Evolutionary conservation across 2,113 vertebrate genomes (phyloP), one percentile per base, ranked within the genome.

Genomic region (Poeciliopsis turrubarensis): DNA sequence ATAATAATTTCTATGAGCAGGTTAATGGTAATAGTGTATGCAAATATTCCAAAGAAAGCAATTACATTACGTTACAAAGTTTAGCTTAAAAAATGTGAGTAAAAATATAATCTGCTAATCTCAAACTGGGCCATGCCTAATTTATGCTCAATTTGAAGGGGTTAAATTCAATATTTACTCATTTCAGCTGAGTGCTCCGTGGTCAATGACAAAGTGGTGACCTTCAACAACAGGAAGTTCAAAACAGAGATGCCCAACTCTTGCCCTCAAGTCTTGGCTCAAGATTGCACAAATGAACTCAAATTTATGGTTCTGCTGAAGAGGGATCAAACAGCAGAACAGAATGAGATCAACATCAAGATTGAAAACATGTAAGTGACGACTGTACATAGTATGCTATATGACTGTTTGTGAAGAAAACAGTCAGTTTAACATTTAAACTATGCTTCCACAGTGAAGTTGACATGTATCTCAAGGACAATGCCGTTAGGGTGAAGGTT

Each of bases 301-400:
- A 96, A 95, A 82, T 96, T 96, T 81, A 72, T 96, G 54, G 92
- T 96, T 81, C 89, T 93, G 76, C 68, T 94, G 71, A 96, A 93
- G 91, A 95, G 84, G 77, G 92, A 86, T 64, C 63, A 79, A 54
- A n/a, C 85, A 68, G 7, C 82, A 68, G 75, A 93, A 13, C 37
- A 92, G 29, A 94, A 72, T 66, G 77, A 84, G 68, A 65, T 96
- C 80, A 93, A 77, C 32, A 68, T 96, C 70, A 94, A 91, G 81
- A 75, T 96, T 0, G 89, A 83, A 78, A 86, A 91, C 78, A 90
- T 95, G 96, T 96, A 92, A 95, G 94, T 90, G 25, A 30, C 22
- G 61, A 5, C 14, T 39, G 6, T 44, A 26, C 51, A 57, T 1
- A n/a, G 51, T 57, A 29, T 44, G 0, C 60, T 25, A 6, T 41